Evolutionary conservation across 2,888 invertebrate genomes (phyloP), one percentile per base, ranked within the genome.

Genomic region (Erebia palarica): DNA sequence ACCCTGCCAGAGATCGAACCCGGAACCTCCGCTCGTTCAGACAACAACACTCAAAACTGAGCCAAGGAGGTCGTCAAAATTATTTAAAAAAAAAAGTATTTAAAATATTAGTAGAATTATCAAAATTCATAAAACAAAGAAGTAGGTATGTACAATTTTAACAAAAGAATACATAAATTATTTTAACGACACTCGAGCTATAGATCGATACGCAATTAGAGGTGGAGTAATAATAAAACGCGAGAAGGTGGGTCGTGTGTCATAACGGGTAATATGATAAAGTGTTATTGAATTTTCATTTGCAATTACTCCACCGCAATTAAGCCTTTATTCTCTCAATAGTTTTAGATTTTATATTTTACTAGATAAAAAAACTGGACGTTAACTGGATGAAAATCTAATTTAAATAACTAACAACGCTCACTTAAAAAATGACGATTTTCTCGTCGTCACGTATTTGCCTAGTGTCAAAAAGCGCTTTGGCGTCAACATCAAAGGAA

Each of bases 211-310:
- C 8, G n/a, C 8, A 51, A 51, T 21, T 27, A 36, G 7, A 64
- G 36, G 64, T 36, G 21, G 64, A 51, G 64, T 51, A 64, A 64
- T 49, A 51, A 64, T 64, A 64, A 64, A 64, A 51, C 49, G 21
- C 27, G 64, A 53, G 36, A 27, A 53, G 63, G 63, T 13, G 63
- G 51, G 27, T 9, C 51, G 51, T 10, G 51, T 51, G 64, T 53
- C 64, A 27, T 36, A n/a, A 53, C 51, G 51, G 51, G 27, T 53
- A 36, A 64, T 51, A 64, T 51, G 51, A 64, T 64, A 27, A 64
- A 51, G 51, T 64, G 64, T 64, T 64, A 51, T 64, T 27, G 64
- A 64, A 64, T 64, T 64, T 53, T 51, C 63, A 36, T 64, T 51
- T 51, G 51, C 27, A 4, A 44, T 13, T 61, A n/a, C 44, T 18